phyloP scores from a whole-genome alignment of 2,113 vertebrate species.

The Chlamydotis undulata region DNA sequence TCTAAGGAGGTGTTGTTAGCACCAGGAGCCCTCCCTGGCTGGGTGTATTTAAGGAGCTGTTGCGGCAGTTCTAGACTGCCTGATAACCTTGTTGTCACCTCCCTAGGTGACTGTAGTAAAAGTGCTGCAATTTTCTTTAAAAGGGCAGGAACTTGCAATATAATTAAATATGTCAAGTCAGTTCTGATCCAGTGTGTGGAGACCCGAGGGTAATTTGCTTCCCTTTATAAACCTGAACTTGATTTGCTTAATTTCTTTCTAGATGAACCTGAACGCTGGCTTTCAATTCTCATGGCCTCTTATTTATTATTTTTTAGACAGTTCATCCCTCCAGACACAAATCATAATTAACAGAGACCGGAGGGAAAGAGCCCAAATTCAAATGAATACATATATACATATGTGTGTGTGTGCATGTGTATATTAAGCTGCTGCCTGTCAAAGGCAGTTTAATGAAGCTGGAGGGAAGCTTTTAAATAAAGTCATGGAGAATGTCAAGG shows the following conservation, averaged over 20 bases:
- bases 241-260: conserved; percentile 52
- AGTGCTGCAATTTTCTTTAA: conserved; percentile 27
- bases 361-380: conserved; percentile 35
- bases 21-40: background rate
- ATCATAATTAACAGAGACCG: conserved; percentile 15
- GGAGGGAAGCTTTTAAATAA: conserved; percentile 63
- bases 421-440: conserved; percentile 46
- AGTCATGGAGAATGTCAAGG: conserved; percentile 63
- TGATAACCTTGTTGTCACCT: conserved; percentile 33
- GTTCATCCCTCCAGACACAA: conserved; percentile 19
- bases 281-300: conserved; percentile 30
- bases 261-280: conserved; percentile 45
- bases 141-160: conserved; percentile 31
- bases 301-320: conserved; percentile 47
- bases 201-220: conserved; percentile 23
- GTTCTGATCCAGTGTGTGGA: conserved; percentile 32
- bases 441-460: conserved; percentile 62
- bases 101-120: background rate
- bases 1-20: background rate
- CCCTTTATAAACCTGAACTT: conserved; percentile 57
- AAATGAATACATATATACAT: conserved; percentile 5
- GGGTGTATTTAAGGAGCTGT: conserved; percentile 3
- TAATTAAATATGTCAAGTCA: conserved; percentile 33
- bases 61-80: background rate
- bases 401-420: background rate